Base-by-base conservation (phyloP, 2,797 vertebrate species). In the Acridotheres tristis region DNA sequence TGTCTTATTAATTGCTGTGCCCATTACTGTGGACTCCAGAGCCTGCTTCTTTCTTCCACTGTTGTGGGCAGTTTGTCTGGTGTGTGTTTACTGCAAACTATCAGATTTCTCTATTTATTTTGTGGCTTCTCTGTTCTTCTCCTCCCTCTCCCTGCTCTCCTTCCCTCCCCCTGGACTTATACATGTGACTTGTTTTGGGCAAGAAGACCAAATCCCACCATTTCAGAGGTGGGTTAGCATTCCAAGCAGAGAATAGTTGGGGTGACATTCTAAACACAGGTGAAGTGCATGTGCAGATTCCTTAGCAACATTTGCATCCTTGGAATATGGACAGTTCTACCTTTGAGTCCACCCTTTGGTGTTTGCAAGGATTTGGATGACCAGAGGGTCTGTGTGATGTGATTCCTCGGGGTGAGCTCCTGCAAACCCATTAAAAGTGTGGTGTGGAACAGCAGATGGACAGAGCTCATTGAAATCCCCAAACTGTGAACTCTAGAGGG, bases 1-100 rank as follows among this genome's bases (percentile, higher is more conserved):
- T 93, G 94, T 94, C 94, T 91, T 94, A 89, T 66, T 91, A 93
- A 93, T 96, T 95, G 77, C 77, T 25, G 8, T 62, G 69, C 34
- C 91, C 84, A 91, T 95, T 95, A 94, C 93, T 58, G 16, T 38
- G 23, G 84, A 71, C 47, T 85, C 75, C 8, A 8, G 76, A 91
- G 51, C 29, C 63, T 34, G 23, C 32, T 81, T 77, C 65, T 92
- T 67, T 77, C 42, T 80, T 68, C 67, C 42, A 18, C 63, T 71
- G 0, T 20, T 59, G 32, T 3, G 18, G 63, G 5, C 47, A 53
- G 34, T 90, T 92, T 78, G 38, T 48, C 48, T 82, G 66, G 4
- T 51, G 38, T 17, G 1, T 34, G 19, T 66, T 85, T n/a, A 11
- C 30, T 66, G 43, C 72, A 25, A 34, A 42, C 38, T 16, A 2